Conservation (phyloP, 1,140 invertebrate species). For the Procambarus virginalis region DNA sequence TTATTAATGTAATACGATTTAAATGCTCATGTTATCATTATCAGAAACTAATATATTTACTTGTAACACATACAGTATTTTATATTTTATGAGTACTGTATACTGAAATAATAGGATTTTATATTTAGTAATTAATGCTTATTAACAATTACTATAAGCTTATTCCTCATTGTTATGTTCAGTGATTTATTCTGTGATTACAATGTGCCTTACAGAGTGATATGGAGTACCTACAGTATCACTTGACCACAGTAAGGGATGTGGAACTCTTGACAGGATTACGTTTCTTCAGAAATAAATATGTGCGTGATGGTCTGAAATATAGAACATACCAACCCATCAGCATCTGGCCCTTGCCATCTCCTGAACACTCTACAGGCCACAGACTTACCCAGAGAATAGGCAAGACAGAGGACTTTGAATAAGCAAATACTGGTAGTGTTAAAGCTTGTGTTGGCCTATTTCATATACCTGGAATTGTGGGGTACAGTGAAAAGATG, state of each 20-base stretch:
- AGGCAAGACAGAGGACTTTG: neutral
- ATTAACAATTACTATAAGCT: no score
- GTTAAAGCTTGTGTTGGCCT: neutral
- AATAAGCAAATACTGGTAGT: neutral
- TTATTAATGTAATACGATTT: no score
- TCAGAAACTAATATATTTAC: no score
- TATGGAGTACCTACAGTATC: constrained; percentile 37
- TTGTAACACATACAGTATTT: no score
- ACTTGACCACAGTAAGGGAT: constrained; percentile 35
- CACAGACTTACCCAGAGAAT: neutral
- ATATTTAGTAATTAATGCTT: no score
- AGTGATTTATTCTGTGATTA: neutral
- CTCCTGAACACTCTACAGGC: no score
- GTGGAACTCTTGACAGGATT: constrained; percentile 54
- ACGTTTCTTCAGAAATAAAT: constrained; percentile 46
- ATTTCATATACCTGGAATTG: neutral
- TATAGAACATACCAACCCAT: constrained; percentile 19
- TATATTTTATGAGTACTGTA: no score
- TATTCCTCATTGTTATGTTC: no score
- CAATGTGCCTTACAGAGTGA: constrained; percentile 12
- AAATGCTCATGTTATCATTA: no score
- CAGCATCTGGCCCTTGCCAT: constrained; percentile 12
- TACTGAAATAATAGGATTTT: no score
- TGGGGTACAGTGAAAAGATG: neutral
- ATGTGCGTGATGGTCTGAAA: neutral